Conservation (phyloP, 2,113 vertebrate genomes). For the Scalopus aquaticus region DNA sequence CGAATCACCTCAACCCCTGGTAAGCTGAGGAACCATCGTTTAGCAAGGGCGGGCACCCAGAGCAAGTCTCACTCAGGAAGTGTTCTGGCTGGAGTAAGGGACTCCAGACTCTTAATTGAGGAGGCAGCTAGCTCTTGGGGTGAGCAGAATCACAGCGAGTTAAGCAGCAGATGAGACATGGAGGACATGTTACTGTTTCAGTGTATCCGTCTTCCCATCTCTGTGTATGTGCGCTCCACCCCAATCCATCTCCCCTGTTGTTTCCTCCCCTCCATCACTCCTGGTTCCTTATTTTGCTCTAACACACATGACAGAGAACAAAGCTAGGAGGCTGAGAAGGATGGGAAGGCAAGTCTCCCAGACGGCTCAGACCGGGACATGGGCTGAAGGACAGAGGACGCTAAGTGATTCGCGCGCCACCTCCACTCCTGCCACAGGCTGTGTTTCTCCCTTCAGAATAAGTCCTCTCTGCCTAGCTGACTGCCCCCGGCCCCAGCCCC, state of each 20-base stretch:
- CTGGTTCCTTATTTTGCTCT: background rate
- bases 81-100: background rate
- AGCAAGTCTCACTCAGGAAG: background rate
- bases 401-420: background rate
- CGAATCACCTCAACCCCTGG: background rate
- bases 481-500: background rate
- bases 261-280: background rate
- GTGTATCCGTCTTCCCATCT: background rate
- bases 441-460: constrained; percentile 32
- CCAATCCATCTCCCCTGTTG: background rate
- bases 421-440: background rate
- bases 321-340: background rate
- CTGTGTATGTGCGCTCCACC: background rate
- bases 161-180: background rate
- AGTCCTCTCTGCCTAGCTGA: background rate
- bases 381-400: background rate
- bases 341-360: background rate
- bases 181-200: background rate
- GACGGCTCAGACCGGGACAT: background rate
- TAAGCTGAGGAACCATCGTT: background rate
- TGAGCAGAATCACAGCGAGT: background rate
- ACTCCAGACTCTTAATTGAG: background rate
- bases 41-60: background rate
- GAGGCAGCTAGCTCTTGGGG: background rate
- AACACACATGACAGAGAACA: background rate